Percentiles rank a stretch among this genome's conserved stretches.
Evolutionary conservation across 2,888 invertebrate genomes (phyloP).

Genomic region (Cosmorhoe ocellata): DNA sequence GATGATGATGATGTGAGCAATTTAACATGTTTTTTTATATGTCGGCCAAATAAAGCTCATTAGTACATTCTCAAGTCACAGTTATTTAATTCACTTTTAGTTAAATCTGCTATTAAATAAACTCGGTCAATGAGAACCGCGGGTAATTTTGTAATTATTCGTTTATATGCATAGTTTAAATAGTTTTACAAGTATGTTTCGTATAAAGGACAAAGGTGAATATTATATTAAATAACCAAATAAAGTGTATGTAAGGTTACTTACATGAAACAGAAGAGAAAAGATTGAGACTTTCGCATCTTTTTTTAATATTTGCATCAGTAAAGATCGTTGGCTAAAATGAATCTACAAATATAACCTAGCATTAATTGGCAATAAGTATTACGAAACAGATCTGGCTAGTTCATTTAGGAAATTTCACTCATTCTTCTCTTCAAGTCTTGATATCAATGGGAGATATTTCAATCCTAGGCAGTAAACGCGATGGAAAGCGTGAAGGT

Average conservation of each 20-base stretch:
- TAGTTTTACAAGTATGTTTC: neutral
- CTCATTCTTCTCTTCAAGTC: neutral
- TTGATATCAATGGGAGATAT: conserved; percentile 17
- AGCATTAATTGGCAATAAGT: no score
- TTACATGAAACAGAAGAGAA: no score
- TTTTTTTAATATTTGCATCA: no score
- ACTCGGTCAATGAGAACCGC: conserved; percentile 34
- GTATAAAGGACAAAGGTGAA: neutral
- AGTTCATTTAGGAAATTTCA: no score
- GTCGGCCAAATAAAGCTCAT: conserved; percentile 1
- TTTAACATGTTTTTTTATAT: no score
- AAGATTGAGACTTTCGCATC: no score
- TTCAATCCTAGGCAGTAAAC: conserved; percentile 22
- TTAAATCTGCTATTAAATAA: conserved; percentile 23
- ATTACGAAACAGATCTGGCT: no score
- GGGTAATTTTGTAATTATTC: conserved; percentile 19
- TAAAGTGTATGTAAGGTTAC: no score
- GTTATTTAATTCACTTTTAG: conserved; percentile 15
- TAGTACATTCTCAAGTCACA: conserved; percentile 25
- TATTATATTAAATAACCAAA: neutral
- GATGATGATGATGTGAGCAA: no score
- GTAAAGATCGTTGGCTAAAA: no score
- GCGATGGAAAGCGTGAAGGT: conserved; percentile 31
- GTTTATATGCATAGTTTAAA: conserved; percentile 17
- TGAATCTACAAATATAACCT: no score